Evolutionary conservation across 2,113 vertebrate genomes (phyloP).

Genomic region (Neofelis nebulosa): DNA sequence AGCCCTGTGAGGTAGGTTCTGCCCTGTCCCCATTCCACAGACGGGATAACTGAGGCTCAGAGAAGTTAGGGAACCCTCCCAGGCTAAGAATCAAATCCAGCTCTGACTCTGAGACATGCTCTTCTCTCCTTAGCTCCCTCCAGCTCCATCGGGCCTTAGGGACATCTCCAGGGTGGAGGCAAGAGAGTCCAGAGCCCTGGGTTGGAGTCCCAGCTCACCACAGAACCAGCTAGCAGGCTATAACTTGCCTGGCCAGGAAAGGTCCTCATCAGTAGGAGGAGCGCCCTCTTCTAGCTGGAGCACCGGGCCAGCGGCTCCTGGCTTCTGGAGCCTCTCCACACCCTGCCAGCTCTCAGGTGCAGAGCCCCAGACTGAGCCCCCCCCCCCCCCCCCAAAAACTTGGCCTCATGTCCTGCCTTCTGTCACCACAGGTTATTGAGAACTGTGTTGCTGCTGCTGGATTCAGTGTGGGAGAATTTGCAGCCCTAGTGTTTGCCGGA

Average conservation of each 20-base stretch:
- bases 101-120: neutral
- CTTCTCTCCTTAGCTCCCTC: neutral
- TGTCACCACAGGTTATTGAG: constrained; percentile 89
- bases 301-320: neutral
- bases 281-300: neutral
- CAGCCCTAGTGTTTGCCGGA: constrained; percentile 96
- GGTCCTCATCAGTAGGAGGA: neutral
- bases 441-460: constrained; percentile 94
- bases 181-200: neutral
- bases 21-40: neutral
- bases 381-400: no score
- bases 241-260: neutral
- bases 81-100: neutral
- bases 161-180: neutral
- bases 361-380: neutral
- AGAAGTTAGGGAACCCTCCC: neutral
- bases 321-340: neutral
- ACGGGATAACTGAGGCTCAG: neutral
- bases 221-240: accelerated
- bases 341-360: no score
- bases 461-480: constrained; percentile 97
- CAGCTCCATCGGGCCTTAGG: neutral
- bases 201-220: neutral
- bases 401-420: neutral
- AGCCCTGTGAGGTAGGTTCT: neutral